Evolutionary conservation across 2,888 invertebrate genomes (phyloP).

Genomic region (Nebria brevicollis): DNA sequence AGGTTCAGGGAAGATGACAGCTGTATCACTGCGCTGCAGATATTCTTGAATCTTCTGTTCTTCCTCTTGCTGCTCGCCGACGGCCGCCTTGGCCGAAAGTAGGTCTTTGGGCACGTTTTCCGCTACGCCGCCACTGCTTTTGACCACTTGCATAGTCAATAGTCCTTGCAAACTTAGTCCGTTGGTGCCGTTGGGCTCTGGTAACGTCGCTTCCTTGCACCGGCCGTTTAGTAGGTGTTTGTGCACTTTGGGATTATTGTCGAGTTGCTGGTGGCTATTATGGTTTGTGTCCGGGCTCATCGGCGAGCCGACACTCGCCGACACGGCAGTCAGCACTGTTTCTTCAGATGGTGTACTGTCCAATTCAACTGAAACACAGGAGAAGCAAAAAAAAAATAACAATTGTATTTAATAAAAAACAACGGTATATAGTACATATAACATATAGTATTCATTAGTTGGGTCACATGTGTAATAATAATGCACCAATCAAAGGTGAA

Average conservation of each 20-base stretch:
- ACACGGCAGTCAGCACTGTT: slow-evolving; percentile 55
- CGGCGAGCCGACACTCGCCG: slow-evolving; percentile 51
- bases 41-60: slow-evolving; percentile 64
- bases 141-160: slow-evolving; percentile 48
- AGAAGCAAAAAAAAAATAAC: not conserved
- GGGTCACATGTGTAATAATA: too few relatives aligned
- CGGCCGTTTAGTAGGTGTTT: slow-evolving; percentile 51
- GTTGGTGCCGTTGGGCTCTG: slow-evolving; percentile 54
- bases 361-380: slow-evolving; percentile 59
- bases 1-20: slow-evolving; percentile 66
- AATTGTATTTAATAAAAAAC: too few relatives aligned
- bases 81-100: slow-evolving; percentile 55
- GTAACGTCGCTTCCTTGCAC: slow-evolving; percentile 54
- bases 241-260: slow-evolving; percentile 50
- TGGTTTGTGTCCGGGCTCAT: slow-evolving; percentile 60
- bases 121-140: slow-evolving; percentile 53
- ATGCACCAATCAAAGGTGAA: not conserved
- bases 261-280: slow-evolving; percentile 55
- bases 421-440: too few relatives aligned
- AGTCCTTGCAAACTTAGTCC: slow-evolving; percentile 54
- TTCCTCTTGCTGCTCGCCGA: slow-evolving; percentile 54
- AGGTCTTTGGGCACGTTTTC: slow-evolving; percentile 54
- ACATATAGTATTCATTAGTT: too few relatives aligned
- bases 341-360: slow-evolving; percentile 54
- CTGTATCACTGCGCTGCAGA: slow-evolving; percentile 65